Conservation (phyloP, 2,888 invertebrate species). For the Coelogynopora nodosa region DNA sequence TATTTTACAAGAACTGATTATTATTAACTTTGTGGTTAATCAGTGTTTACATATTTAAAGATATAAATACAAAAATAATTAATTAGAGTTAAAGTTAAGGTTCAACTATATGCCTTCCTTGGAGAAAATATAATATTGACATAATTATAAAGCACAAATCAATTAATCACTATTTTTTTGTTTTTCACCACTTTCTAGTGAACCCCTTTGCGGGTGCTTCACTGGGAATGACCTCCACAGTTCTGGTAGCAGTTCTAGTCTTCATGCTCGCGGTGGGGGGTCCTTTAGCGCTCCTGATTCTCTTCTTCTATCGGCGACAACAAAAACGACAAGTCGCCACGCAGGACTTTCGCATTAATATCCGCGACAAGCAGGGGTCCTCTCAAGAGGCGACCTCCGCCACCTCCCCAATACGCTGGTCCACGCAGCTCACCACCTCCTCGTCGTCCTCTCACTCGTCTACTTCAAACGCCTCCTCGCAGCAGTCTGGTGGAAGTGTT, state of each 20-base stretch:
- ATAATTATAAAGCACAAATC: no score
- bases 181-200: no score
- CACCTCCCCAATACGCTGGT: not conserved
- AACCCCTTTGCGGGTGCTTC: no score
- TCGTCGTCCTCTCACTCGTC: not conserved
- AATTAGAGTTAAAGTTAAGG: no score
- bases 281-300: not conserved
- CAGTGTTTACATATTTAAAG: no score
- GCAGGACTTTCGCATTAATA: not conserved
- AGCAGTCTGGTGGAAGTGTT: not conserved
- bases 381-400: not conserved
- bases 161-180: no score
- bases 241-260: not conserved
- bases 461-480: not conserved
- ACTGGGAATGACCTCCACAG: not conserved
- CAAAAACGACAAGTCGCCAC: not conserved
- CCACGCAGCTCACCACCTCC: conserved; percentile 4
- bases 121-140: no score
- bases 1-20: no score
- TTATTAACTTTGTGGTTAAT: no score
- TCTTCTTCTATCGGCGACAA: not conserved
- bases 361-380: not conserved
- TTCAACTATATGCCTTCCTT: no score
- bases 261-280: not conserved
- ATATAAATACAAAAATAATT: no score